These are phyloP conservation scores for Cephus pygmeus DNA, from an alignment of 2,888 invertebrate species.

Conservation along the genomic window DNA sequence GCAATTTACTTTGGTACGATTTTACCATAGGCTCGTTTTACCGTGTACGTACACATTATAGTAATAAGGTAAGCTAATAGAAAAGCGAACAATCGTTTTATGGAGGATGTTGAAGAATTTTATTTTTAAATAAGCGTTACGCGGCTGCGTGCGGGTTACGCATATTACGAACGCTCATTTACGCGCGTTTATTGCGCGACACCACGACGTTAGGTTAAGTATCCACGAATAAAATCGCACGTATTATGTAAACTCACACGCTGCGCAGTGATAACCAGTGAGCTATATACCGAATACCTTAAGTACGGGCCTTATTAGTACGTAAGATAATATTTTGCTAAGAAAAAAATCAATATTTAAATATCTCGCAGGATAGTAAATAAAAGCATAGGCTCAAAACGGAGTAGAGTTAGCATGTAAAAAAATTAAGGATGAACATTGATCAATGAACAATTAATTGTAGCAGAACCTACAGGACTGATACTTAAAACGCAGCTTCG, in stretches of 20 bases:
- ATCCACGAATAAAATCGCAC: slow-evolving; percentile 1
- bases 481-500: slow-evolving; percentile 21
- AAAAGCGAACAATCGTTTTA: slow-evolving; percentile 24
- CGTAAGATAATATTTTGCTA: slow-evolving; percentile 43
- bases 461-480: slow-evolving; percentile 16
- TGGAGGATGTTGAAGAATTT: slow-evolving; percentile 26
- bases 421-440: slow-evolving; percentile 5
- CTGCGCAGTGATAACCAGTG: slow-evolving; percentile 44
- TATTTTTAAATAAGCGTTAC: slow-evolving; percentile 22
- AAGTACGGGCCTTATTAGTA: slow-evolving; percentile 58
- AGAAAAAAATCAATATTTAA: slow-evolving; percentile 9
- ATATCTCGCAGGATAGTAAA: slow-evolving; percentile 4
- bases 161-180: background rate
- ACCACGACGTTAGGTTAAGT: background rate
- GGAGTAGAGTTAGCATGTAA: slow-evolving; percentile 2
- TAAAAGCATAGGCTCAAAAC: slow-evolving; percentile 4
- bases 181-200: background rate
- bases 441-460: slow-evolving; percentile 2
- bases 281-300: slow-evolving; percentile 47
- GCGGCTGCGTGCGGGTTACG: slow-evolving; percentile 1
- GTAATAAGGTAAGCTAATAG: background rate
- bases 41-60: background rate
- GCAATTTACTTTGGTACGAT: slow-evolving; percentile 35
- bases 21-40: slow-evolving; percentile 36
- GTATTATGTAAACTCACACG: slow-evolving; percentile 6